phyloP scores from a whole-genome alignment of 2,113 vertebrate genomes.

The Phrynosoma platyrhinos region DNA sequence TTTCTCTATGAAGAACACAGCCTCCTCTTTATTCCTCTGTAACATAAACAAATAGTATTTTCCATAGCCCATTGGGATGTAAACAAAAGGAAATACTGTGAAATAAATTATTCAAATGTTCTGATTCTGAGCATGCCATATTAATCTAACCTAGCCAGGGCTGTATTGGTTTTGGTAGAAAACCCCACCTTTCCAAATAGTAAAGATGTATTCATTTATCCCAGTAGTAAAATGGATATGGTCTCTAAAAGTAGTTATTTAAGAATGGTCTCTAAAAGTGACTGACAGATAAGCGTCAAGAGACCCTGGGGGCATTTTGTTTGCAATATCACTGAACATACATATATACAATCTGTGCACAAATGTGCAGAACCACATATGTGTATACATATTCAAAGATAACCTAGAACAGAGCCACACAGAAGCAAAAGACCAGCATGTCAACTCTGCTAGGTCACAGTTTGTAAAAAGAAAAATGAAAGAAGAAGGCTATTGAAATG shows the following conservation, averaged over 20 bases:
- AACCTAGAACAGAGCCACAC: neutral
- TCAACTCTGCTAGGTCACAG: neutral
- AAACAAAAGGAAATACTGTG: neutral
- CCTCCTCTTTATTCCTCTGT: conserved; percentile 29
- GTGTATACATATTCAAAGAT: neutral
- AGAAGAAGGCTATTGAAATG: neutral
- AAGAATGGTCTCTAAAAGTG: neutral
- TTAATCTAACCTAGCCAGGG: conserved; percentile 28
- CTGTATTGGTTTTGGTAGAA: neutral
- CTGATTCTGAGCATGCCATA: neutral
- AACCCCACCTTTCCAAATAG: neutral
- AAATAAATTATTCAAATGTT: neutral
- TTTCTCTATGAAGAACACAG: conserved; percentile 1
- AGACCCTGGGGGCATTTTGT: neutral
- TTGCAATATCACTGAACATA: neutral
- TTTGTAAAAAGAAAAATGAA: neutral
- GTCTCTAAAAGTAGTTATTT: neutral
- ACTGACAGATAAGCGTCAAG: neutral
- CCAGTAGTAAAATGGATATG: conserved; percentile 37
- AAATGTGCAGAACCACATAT: neutral
- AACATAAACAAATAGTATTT: neutral
- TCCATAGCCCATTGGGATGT: too few species aligned
- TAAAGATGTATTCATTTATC: neutral
- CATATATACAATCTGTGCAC: neutral
- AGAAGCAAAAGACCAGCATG: neutral